Conservation (phyloP, 2,888 invertebrate genomes). For the Leistus spinibarbis region DNA sequence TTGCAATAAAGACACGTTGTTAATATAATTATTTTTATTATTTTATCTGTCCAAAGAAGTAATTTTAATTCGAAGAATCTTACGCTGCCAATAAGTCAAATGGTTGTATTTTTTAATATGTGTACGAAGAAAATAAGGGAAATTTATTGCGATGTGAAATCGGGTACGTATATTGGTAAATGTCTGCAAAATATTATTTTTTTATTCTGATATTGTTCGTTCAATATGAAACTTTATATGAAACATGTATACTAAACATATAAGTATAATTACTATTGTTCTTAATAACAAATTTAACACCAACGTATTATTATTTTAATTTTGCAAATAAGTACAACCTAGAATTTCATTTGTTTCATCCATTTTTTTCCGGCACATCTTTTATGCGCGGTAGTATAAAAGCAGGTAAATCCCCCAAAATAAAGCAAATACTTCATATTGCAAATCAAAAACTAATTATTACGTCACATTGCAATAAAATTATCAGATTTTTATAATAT, state of each 20-base stretch:
- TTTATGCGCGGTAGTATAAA: too few species aligned
- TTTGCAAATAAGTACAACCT: too few species aligned
- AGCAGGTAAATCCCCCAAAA: too few species aligned
- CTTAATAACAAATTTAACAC: neutral
- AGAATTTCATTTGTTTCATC: too few species aligned
- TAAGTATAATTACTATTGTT: neutral
- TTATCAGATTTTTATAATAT: too few species aligned
- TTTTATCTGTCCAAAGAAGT: neutral
- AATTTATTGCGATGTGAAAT: neutral
- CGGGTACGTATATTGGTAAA: neutral
- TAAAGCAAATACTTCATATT: too few species aligned
- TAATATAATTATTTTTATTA: slow-evolving; percentile 9
- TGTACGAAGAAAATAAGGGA: neutral
- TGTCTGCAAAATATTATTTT: neutral
- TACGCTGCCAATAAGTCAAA: neutral
- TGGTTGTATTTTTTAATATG: neutral
- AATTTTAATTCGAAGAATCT: neutral
- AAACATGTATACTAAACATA: neutral
- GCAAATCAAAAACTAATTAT: too few species aligned
- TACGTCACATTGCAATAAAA: too few species aligned
- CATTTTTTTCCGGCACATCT: too few species aligned
- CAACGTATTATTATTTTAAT: neutral
- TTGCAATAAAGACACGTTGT: slow-evolving; percentile 35
- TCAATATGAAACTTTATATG: neutral
- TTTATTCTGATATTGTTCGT: neutral